These are phyloP conservation scores for Batillaria attramentaria DNA, from an alignment of 1,140 invertebrate genomes.

Conservation along the genomic window DNA sequence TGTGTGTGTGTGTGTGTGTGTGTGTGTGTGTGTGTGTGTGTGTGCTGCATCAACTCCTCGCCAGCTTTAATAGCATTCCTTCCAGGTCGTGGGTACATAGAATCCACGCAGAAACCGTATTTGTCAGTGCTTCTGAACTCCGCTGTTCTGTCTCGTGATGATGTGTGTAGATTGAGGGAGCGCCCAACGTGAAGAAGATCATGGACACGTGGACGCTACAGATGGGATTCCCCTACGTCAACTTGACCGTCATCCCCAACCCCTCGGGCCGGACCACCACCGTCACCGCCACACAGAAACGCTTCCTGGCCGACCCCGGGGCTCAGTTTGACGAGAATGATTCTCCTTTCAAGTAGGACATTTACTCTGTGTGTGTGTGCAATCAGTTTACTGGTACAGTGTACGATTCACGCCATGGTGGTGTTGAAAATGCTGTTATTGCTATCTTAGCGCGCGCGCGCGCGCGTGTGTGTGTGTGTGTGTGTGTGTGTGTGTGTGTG, in stretches of 20 bases:
- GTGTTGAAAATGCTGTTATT: not conserved
- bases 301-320: constrained; percentile 65
- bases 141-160: not conserved
- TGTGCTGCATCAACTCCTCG: not conserved
- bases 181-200: constrained; percentile 63
- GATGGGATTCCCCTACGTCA: constrained; percentile 68
- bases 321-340: constrained; percentile 48
- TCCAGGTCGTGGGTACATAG: no score
- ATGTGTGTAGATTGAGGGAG: constrained; percentile 38
- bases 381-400: not conserved
- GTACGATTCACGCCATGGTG: no score
- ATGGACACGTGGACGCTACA: constrained; percentile 71
- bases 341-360: constrained; percentile 59
- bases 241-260: constrained; percentile 44
- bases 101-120: no score
- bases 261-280: constrained; percentile 24
- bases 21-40: constrained; percentile 13
- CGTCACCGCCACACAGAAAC: constrained; percentile 73
- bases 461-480: not conserved
- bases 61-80: not conserved
- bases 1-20: not conserved
- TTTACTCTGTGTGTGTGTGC: not conserved
- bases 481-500: not conserved
- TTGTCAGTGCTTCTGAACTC: no score
- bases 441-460: not conserved